A percentile compares a stretch with the other conserved stretches of the same genome.
These are phyloP conservation scores for Sialia sialis DNA, from an alignment of 2,113 vertebrate genomes.

Conservation along the genomic window DNA sequence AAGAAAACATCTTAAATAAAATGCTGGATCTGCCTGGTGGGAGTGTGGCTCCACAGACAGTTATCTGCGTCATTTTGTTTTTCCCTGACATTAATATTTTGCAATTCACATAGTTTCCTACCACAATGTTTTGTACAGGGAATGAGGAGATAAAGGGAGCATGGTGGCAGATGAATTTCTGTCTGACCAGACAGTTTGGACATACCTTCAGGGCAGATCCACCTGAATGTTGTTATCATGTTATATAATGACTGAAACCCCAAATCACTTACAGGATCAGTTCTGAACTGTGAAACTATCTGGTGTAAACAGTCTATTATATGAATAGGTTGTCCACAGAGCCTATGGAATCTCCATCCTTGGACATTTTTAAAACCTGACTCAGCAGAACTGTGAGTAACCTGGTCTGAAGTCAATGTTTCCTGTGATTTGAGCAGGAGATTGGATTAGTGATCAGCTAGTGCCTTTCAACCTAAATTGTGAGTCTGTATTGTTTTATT, in stretches of 20 bases:
- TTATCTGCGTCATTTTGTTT: conserved; percentile 25
- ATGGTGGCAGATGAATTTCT: neutral
- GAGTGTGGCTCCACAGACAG: neutral
- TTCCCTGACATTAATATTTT: conserved; percentile 30
- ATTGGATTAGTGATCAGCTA: neutral
- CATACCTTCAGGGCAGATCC: neutral
- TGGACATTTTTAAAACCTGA: neutral
- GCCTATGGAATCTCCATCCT: neutral
- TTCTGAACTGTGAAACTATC: neutral
- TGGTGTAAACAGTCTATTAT: neutral
- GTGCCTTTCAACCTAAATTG: neutral
- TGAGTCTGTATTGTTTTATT: neutral
- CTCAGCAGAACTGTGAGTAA: neutral
- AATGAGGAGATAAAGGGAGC: neutral
- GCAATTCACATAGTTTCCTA: conserved; percentile 48
- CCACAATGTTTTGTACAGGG: neutral
- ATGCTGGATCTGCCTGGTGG: neutral
- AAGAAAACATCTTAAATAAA: conserved; percentile 34
- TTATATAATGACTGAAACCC: neutral
- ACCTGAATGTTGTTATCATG: neutral
- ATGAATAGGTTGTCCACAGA: neutral
- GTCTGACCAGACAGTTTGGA: neutral
- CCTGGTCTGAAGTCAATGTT: neutral
- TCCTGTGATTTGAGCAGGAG: neutral
- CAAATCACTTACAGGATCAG: neutral